These are phyloP conservation scores for Argynnis bischoffii DNA, from an alignment of 2,888 invertebrate genomes.

Conservation along the genomic window DNA sequence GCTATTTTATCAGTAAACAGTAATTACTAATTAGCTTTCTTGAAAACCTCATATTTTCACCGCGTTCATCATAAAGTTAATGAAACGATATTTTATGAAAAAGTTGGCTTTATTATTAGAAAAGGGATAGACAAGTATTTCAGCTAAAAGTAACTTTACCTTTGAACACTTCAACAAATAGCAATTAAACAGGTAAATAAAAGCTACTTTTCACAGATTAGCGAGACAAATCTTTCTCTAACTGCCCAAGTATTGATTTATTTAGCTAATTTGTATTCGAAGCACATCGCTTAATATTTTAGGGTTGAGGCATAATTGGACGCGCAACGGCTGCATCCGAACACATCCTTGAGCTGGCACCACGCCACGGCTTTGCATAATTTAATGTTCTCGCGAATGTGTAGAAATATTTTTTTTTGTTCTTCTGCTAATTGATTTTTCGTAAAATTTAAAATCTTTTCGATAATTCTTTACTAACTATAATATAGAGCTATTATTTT, in stretches of 20 bases:
- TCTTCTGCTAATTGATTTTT: conserved; percentile 20
- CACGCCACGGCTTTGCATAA: conserved; percentile 70
- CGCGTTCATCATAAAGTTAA: not conserved
- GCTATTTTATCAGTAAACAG: too few species aligned
- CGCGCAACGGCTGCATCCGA: conserved; percentile 69
- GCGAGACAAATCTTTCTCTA: conserved; percentile 19
- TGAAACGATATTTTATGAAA: not conserved
- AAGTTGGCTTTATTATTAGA: conserved; percentile 1
- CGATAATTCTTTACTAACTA: too few species aligned
- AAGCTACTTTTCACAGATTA: conserved; percentile 14
- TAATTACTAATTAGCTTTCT: too few species aligned
- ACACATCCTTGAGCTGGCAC: conserved; percentile 70
- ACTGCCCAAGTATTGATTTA: conserved; percentile 56
- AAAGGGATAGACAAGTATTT: not conserved
- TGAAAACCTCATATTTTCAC: too few species aligned
- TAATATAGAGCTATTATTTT: too few species aligned
- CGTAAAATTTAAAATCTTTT: not conserved
- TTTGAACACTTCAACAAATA: conserved; percentile 1
- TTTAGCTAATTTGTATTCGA: conserved; percentile 67
- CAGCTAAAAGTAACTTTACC: not conserved
- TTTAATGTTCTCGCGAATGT: conserved; percentile 64
- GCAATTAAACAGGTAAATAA: conserved; percentile 16
- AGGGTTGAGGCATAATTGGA: conserved; percentile 78
- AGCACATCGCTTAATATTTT: conserved; percentile 73
- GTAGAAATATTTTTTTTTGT: conserved; percentile 41